phyloP scores from a whole-genome alignment of 2,113 vertebrate species.

The Nothobranchius furzeri region DNA sequence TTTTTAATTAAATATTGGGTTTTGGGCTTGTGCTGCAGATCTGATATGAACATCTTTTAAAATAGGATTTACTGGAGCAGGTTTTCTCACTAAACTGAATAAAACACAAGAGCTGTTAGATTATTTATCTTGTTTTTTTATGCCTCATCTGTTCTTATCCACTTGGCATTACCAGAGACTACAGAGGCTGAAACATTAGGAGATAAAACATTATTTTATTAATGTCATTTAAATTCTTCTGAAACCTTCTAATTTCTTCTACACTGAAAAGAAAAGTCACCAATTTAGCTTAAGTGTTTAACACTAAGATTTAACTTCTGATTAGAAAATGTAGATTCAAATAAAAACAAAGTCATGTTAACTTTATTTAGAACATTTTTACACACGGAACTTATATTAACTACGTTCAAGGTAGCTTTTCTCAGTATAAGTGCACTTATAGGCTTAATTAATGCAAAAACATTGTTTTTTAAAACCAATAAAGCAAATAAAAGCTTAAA shows the following conservation, averaged over 20 bases:
- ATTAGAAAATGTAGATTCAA: no score
- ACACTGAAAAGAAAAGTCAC: no score
- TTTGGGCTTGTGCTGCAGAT: neutral
- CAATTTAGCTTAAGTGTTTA: no score
- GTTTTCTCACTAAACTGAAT: neutral
- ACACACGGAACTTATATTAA: no score
- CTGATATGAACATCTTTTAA: neutral
- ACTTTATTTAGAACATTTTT: no score
- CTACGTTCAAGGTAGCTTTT: no score
- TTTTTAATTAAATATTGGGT: neutral
- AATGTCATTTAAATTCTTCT: neutral
- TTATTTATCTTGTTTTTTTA: neutral
- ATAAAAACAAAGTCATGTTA: no score
- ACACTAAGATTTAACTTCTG: no score
- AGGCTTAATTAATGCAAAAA: no score
- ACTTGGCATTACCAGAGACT: neutral
- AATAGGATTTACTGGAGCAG: neutral
- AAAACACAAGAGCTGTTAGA: neutral
- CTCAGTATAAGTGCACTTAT: no score
- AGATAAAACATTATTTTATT: neutral
- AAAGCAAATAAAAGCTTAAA: no score
- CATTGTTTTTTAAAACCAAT: no score
- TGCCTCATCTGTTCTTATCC: slow-evolving; percentile 9
- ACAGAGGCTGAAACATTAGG: neutral
- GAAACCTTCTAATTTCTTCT: neutral